Base-by-base conservation (phyloP, 2,797 vertebrate genomes). In the Hafferia zeledoni region DNA sequence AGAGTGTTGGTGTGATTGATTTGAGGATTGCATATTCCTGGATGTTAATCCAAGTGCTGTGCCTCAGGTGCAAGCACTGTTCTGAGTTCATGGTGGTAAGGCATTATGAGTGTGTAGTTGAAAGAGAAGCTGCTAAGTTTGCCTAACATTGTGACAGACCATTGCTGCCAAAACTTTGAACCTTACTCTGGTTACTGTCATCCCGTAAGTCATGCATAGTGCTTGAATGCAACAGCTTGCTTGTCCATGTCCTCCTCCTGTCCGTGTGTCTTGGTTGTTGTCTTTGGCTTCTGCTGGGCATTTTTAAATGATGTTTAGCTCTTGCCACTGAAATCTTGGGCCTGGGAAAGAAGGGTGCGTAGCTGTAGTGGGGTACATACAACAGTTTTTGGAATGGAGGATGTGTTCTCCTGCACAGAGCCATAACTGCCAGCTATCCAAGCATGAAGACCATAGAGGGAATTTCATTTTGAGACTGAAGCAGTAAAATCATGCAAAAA, bases 131-230 rank as follows among this genome's bases (percentile, higher is more conserved):
- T 92, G 27, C 7, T 15, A 25, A 35, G 31, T 87, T 67, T 85
- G 33, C 49, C 44, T 53, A 9, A 43, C 9, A 0, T n/a, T 30
- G 6, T 60, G 56, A 49, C 33, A 74, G n/a, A 52, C 33, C 17
- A 2, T 17, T 57, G 41, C 35, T 13, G 56, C 23, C 41, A 87
- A n/a, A 76, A n/a, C 17, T 30, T 55, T 23, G 61, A 59, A 43
- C n/a, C 10, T 59, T 55, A 30, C 8, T 77, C 9, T 76, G 43
- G 8, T 74, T 50, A 11, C 59, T 78, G 0, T 63, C 0, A 0
- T 61, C 22, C 20, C 33, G 2, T 25, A 60, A 49, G 43, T 78
- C 47, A 60, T 9, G 4, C 10, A 11, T 10, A 17, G 24, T 17
- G 28, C 59, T 65, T 56, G 13, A 60, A 37, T 16, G 15, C 33